These are phyloP conservation scores for Acanthoscelides obtectus DNA, from an alignment of 2,888 invertebrate species.

Conservation along the genomic window DNA sequence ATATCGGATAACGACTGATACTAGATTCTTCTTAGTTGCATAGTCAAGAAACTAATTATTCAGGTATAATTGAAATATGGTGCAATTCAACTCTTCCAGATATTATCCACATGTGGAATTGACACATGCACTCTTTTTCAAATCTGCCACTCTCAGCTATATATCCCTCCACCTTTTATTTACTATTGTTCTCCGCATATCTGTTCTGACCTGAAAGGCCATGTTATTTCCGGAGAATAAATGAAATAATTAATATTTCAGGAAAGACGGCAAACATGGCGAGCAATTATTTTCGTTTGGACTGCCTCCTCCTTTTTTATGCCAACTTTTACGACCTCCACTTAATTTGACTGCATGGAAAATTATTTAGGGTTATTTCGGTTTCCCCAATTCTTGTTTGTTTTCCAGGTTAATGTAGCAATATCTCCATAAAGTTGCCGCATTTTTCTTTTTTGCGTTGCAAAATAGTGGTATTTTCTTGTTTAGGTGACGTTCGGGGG, in stretches of 20 bases:
- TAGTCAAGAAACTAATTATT: no score
- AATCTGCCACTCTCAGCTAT: no score
- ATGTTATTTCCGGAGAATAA: not conserved
- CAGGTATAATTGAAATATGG: no score
- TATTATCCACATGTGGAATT: no score
- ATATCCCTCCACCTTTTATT: no score
- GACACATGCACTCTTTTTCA: no score
- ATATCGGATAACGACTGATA: no score
- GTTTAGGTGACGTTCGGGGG: not conserved
- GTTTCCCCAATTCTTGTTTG: not conserved
- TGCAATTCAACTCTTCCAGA: no score
- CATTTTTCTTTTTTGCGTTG: not conserved
- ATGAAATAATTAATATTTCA: not conserved
- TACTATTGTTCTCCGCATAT: no score
- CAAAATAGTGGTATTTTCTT: not conserved
- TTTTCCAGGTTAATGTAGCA: not conserved
- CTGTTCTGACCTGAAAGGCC: no score
- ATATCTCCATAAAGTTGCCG: not conserved
- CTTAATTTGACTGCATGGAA: not conserved
- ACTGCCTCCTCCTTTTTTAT: not conserved
- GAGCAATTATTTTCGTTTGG: not conserved
- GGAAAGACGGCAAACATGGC: not conserved
- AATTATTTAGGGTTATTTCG: not conserved
- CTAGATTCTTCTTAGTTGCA: no score
- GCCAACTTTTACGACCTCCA: not conserved